Evolutionary conservation across 2,113 vertebrate species (phyloP).

Genomic region (Cebidichthys violaceus): DNA sequence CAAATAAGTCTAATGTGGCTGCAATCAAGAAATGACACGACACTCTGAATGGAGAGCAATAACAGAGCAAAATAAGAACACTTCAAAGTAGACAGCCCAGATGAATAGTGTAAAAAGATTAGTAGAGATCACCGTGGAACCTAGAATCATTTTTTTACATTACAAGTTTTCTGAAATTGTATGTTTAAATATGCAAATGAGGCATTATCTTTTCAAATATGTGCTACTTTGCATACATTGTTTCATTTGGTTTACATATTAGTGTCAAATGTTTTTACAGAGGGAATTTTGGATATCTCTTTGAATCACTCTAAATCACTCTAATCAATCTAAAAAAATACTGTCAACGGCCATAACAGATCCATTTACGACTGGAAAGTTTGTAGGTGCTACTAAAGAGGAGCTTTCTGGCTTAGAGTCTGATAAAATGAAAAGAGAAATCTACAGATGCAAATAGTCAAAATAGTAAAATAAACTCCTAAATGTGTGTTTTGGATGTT

Average conservation of each 20-base stretch:
- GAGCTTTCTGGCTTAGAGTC: no score
- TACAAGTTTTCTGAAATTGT: not conserved
- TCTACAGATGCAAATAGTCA: no score
- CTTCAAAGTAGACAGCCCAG: not conserved
- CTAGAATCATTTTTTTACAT: not conserved
- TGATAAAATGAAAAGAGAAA: no score
- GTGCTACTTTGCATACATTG: no score
- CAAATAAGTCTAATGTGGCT: constrained; percentile 40
- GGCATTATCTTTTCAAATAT: not conserved
- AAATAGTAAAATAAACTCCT: not conserved
- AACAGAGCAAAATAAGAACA: constrained; percentile 4
- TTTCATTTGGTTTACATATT: no score
- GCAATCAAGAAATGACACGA: constrained; percentile 35
- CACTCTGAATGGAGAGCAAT: not conserved
- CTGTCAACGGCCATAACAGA: no score
- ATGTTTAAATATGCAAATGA: not conserved
- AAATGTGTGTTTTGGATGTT: not conserved
- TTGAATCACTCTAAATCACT: no score
- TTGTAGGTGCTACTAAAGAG: no score
- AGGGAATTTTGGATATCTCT: not conserved
- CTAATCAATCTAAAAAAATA: no score
- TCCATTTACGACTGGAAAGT: no score
- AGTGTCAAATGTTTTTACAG: not conserved
- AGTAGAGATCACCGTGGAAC: not conserved
- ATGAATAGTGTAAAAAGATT: not conserved